Base-by-base conservation (phyloP, 2,888 invertebrate species). In the Mamestra brassicae region DNA sequence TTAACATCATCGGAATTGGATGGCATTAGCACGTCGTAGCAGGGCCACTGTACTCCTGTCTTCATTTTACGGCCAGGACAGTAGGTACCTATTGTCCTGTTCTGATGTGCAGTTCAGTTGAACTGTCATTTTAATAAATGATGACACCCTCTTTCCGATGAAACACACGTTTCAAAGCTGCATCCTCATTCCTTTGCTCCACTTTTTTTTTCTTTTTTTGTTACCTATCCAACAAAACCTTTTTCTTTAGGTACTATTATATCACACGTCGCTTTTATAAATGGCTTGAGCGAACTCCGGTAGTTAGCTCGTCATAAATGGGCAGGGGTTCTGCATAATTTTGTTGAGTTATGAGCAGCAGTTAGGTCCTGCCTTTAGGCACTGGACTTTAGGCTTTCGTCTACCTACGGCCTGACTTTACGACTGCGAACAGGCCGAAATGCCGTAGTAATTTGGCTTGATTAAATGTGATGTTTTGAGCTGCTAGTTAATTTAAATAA, bases 331-430 rank as follows among this genome's bases (percentile, higher is more conserved):
- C 60, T 54, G 57, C 60, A 76, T 75, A 71, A 71, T 61, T 61
- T 57, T 58, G 36, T 26, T 47, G 38, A 68, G 52, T 75, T 68
- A 79, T 68, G 52, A 54, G 11, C 2, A 57, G 57, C 65, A 70
- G 55, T 75, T 68, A 67, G 50, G n/a, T 15, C 15, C 15, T 67
- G 67, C 75, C 79, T 71, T 11, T 11, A 64, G 62, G 80, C 71
- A 65, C 60, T 69, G 57, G 34, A 54, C 42, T 79, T 79, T 75
- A 80, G 57, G 50, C 58, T 70, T 74, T 68, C 70, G 62, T 38
- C 50, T 17, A 13, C 42, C 11, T 54, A 47, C 38, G n/a, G 72
- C 13, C 8, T 8, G 47, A 65, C 42, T 79, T 72, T 66, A 72
- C 26, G 54, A 65, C 64, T 66, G 38, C n/a, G 67, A 17, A 26